phyloP scores from a whole-genome alignment of 2,888 invertebrate genomes.

The Dermolepida albohirtum region DNA sequence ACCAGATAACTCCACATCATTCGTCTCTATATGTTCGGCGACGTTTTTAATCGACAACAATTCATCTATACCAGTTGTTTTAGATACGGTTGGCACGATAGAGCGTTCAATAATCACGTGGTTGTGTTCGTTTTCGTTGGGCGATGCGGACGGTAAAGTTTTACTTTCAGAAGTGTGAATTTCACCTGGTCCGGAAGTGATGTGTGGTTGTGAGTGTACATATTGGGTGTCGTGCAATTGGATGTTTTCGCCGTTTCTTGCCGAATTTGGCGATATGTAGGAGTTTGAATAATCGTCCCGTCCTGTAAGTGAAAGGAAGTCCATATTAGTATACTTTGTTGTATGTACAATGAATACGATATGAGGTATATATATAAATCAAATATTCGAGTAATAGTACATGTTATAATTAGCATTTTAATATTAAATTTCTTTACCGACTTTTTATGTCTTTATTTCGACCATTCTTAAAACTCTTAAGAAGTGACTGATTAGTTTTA shows the following conservation, averaged over 20 bases:
- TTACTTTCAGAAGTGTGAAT: constrained; percentile 48
- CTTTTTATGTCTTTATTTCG: no score
- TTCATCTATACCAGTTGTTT: constrained; percentile 66
- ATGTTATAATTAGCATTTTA: no score
- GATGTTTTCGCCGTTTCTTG: constrained; percentile 50
- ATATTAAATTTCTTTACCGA: no score
- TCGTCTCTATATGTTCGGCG: constrained; percentile 66
- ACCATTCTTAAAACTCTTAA: no score
- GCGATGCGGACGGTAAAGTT: constrained; percentile 34
- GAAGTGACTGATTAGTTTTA: no score
- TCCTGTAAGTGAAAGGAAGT: constrained; percentile 38
- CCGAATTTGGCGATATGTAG: constrained; percentile 78
- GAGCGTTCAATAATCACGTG: constrained; percentile 63
- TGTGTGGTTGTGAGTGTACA: constrained; percentile 43
- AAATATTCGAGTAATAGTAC: no score
- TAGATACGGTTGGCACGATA: constrained; percentile 70
- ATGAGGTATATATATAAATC: no score
- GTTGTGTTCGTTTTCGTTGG: constrained; percentile 57
- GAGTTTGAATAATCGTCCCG: constrained; percentile 72
- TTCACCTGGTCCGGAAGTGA: constrained; percentile 55
- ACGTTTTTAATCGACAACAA: constrained; percentile 69
- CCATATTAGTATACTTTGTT: not conserved
- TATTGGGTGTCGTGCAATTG: constrained; percentile 50
- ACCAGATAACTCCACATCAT: constrained; percentile 66
- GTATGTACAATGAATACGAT: not conserved